Conservation (phyloP, 2,113 vertebrate genomes). For the Equus quagga region DNA sequence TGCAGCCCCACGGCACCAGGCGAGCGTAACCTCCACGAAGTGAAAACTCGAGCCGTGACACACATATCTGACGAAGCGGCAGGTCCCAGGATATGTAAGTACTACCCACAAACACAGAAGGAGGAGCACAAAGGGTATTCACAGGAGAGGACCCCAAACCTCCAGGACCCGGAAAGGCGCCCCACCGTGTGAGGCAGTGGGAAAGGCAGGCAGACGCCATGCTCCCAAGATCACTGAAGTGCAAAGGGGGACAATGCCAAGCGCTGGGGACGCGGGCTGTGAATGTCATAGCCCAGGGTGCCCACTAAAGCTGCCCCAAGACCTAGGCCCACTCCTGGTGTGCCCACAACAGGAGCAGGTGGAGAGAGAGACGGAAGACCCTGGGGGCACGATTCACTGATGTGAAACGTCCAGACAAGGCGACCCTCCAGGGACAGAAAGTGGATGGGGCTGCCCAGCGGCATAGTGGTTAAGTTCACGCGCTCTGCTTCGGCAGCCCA, state of each 20-base stretch:
- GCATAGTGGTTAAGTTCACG: too few relatives aligned
- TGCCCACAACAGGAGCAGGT: too few relatives aligned
- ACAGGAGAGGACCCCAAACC: background rate
- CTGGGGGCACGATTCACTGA: fast-evolving
- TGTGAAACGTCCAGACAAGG: background rate
- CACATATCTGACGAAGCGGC: background rate
- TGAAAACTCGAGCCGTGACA: background rate
- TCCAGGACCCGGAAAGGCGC: background rate
- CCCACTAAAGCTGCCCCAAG: background rate
- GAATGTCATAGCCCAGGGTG: background rate
- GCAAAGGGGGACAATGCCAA: too few relatives aligned
- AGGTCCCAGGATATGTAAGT: fast-evolving
- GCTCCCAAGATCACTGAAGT: background rate
- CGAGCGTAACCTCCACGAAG: too few relatives aligned
- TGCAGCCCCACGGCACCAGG: background rate
- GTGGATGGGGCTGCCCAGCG: too few relatives aligned
- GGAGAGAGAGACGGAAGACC: background rate
- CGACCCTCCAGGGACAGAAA: background rate
- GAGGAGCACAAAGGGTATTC: background rate
- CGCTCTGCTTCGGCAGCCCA: too few relatives aligned
- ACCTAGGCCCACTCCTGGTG: background rate
- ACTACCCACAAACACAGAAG: fast-evolving
- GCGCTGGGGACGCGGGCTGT: background rate
- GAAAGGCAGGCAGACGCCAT: background rate
- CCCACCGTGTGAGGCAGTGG: background rate